Percentiles rank a stretch among this genome's conserved stretches.
These are phyloP conservation scores for Hyalella azteca DNA, from an alignment of 2,888 invertebrate genomes.

Conservation along the genomic window DNA sequence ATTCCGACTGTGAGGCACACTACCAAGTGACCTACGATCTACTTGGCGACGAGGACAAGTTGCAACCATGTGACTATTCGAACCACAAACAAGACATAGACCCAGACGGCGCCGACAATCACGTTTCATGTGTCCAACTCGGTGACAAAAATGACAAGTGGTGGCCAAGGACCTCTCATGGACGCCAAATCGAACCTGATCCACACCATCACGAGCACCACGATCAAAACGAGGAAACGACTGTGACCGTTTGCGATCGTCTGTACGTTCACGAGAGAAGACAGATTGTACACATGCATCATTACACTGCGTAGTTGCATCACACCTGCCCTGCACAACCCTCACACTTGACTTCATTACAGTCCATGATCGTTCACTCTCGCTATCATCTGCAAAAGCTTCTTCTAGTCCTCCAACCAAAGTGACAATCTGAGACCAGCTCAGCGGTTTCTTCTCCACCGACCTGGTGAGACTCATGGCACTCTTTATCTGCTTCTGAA, in stretches of 20 bases:
- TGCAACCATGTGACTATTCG: neutral
- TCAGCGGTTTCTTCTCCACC: neutral
- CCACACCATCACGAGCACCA: no score
- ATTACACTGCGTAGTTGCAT: neutral
- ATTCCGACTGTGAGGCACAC: no score
- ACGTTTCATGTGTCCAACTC: neutral
- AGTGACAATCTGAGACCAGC: neutral
- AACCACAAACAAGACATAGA: neutral
- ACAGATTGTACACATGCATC: no score
- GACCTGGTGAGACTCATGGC: neutral
- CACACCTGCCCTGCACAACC: neutral
- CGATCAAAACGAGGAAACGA: no score
- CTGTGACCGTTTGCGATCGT: no score
- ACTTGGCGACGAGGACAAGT: neutral
- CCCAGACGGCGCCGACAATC: neutral
- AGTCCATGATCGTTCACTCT: neutral
- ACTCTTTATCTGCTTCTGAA: neutral
- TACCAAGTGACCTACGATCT: neutral
- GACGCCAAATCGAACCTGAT: no score
- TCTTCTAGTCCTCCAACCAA: neutral
- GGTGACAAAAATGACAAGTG: neutral
- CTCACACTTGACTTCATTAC: neutral
- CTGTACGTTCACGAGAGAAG: no score
- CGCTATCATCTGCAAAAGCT: neutral
- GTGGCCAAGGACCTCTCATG: neutral